Evolutionary conservation across 2,797 vertebrate species (phyloP).

Genomic region (Dipus sagitta): DNA sequence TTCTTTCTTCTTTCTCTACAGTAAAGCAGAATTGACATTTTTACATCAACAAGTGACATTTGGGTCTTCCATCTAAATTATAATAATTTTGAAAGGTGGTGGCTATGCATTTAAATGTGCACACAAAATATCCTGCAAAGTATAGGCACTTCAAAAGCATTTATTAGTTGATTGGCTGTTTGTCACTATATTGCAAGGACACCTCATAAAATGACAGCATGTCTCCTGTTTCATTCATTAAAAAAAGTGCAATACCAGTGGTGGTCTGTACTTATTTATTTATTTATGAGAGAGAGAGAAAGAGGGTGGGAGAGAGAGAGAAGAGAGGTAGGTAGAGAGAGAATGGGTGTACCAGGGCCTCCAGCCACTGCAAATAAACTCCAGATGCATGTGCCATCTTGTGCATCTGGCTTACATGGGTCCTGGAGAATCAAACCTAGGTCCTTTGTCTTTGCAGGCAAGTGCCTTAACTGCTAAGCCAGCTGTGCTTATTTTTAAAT

Average conservation of each 20-base stretch:
- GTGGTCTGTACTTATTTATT: conserved; percentile 24
- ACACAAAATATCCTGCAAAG: conserved; percentile 9
- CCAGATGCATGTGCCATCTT: too few relatives aligned
- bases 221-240: conserved; percentile 16
- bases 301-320: too few relatives aligned
- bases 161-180: neutral
- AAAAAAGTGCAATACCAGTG: neutral
- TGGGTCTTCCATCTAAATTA: conserved; percentile 8
- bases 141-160: neutral
- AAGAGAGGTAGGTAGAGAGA: too few relatives aligned
- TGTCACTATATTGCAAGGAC: neutral
- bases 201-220: neutral
- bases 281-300: too few relatives aligned
- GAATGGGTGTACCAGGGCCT: too few relatives aligned
- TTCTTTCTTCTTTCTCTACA: neutral
- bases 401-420: too few relatives aligned
- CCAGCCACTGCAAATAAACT: too few relatives aligned
- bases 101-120: neutral
- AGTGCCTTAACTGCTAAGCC: too few relatives aligned
- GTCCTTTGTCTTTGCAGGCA: too few relatives aligned
- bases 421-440: too few relatives aligned
- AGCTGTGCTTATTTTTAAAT: conserved; percentile 40
- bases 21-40: neutral
- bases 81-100: conserved; percentile 32
- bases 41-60: neutral